Evolutionary conservation across 2,113 vertebrate genomes (phyloP).

Genomic region (Oncorhynchus kisutch): DNA sequence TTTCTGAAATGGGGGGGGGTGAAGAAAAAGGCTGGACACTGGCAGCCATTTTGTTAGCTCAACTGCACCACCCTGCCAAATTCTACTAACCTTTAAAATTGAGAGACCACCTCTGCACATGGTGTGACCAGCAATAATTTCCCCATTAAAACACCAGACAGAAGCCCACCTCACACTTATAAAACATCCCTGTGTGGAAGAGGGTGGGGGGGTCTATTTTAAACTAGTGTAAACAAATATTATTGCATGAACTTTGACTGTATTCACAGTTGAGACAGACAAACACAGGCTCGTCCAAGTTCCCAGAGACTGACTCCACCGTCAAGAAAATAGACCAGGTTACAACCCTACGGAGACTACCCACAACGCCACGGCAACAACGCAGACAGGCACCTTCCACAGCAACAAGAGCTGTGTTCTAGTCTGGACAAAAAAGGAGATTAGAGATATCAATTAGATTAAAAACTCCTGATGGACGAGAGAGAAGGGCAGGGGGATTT

Average conservation of each 20-base stretch:
- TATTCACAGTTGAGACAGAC: background rate
- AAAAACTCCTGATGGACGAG: slow-evolving; percentile 17
- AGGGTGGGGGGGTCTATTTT: background rate
- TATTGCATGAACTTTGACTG: background rate
- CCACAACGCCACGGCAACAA: slow-evolving; percentile 11
- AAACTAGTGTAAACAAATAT: background rate
- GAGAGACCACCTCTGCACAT: background rate
- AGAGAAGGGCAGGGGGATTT: slow-evolving; percentile 38
- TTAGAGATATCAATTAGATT: slow-evolving; percentile 39
- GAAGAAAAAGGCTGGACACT: background rate
- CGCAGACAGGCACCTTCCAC: background rate
- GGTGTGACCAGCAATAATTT: slow-evolving; percentile 9
- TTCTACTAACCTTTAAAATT: slow-evolving; percentile 31
- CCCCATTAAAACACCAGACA: background rate
- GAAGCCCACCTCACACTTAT: background rate
- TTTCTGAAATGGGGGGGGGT: slow-evolving; percentile 34
- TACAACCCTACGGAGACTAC: background rate
- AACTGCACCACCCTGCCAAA: slow-evolving; percentile 40
- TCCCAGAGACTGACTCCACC: slow-evolving; percentile 26
- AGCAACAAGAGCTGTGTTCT: background rate
- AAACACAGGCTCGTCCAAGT: slow-evolving; percentile 28
- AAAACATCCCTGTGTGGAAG: background rate
- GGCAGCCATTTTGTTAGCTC: slow-evolving; percentile 3
- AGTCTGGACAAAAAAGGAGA: slow-evolving; percentile 1
- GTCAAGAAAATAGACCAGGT: slow-evolving; percentile 27